phyloP scores from a whole-genome alignment of 2,888 invertebrate genomes.

The Sinopyrophorus schimmeli region DNA sequence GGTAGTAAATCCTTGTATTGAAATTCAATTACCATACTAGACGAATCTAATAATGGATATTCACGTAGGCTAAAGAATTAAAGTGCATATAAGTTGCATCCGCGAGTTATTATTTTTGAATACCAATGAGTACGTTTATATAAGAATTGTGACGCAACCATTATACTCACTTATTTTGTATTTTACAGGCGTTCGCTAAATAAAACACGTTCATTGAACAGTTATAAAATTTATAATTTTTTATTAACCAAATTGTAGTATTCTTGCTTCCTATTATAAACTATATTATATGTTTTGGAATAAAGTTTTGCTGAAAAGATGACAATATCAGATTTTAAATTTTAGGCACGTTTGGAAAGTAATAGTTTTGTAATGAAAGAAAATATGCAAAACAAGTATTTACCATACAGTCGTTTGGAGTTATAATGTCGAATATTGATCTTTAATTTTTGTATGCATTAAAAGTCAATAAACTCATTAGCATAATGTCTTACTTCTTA shows the following conservation, averaged over 20 bases:
- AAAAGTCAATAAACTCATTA: not conserved
- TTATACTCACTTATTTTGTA: too few relatives aligned
- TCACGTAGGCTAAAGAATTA: constrained; percentile 17
- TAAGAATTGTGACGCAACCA: constrained; percentile 18
- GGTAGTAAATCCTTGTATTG: constrained; percentile 6
- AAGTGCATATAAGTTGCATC: constrained; percentile 26
- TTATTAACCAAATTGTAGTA: too few relatives aligned
- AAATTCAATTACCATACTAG: constrained; percentile 14
- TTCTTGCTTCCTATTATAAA: too few relatives aligned
- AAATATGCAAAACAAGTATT: constrained; percentile 6
- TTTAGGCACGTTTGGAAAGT: constrained; percentile 19
- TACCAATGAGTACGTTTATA: constrained; percentile 19
- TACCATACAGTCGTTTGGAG: not conserved
- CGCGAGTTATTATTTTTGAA: constrained; percentile 17
- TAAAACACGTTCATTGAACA: constrained; percentile 17
- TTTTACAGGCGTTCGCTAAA: constrained; percentile 6
- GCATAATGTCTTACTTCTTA: not conserved
- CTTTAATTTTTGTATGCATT: not conserved
- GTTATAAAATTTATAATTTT: constrained; percentile 20
- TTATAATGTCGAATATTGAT: not conserved
- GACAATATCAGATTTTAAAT: constrained; percentile 4
- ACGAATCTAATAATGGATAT: constrained; percentile 9
- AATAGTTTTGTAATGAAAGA: constrained; percentile 16
- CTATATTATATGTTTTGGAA: too few relatives aligned
- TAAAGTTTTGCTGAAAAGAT: too few relatives aligned